Percentiles rank a stretch among this genome's conserved stretches.
Evolutionary conservation across 92 coral and sea anemone genomes (phyloP).

Genomic region (Zoanthus sansibaricus): DNA sequence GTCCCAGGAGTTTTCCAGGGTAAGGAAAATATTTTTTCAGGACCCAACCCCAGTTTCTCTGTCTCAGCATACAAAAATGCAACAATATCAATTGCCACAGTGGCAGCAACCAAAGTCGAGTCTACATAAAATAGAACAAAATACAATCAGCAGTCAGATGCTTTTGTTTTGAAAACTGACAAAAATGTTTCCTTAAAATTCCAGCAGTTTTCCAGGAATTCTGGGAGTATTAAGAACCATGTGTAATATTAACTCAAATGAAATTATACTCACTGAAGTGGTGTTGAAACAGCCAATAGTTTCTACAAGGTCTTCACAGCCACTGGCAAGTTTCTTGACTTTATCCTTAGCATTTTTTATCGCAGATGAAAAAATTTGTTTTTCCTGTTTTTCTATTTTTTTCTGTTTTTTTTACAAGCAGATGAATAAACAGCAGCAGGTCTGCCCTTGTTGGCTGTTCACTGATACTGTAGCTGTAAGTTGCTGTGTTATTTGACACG

Average conservation of each 20-base stretch:
- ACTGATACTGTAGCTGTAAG: not conserved
- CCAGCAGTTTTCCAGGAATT: too few species aligned
- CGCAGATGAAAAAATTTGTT: slow-evolving; percentile 9
- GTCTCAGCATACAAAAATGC: too few species aligned
- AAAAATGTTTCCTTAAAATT: too few species aligned
- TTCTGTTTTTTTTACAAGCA: slow-evolving; percentile 19
- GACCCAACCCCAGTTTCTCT: too few species aligned
- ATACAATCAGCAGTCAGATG: too few species aligned
- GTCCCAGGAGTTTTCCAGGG: too few species aligned
- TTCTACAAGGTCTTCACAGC: not conserved
- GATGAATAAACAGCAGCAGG: not conserved
- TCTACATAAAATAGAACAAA: too few species aligned
- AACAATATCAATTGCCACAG: too few species aligned
- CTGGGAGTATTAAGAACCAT: not conserved
- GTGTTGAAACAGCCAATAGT: slow-evolving; percentile 2
- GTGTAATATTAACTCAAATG: not conserved
- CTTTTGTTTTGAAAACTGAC: too few species aligned
- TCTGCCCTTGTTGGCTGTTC: not conserved
- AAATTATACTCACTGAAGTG: slow-evolving; percentile 11
- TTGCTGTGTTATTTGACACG: not conserved
- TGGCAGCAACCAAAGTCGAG: too few species aligned
- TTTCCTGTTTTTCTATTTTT: not conserved
- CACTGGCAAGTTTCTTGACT: not conserved
- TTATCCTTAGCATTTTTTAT: not conserved
- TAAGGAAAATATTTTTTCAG: too few species aligned